phyloP scores from a whole-genome alignment of 2,113 vertebrate species.

The Grammomys surdaster region DNA sequence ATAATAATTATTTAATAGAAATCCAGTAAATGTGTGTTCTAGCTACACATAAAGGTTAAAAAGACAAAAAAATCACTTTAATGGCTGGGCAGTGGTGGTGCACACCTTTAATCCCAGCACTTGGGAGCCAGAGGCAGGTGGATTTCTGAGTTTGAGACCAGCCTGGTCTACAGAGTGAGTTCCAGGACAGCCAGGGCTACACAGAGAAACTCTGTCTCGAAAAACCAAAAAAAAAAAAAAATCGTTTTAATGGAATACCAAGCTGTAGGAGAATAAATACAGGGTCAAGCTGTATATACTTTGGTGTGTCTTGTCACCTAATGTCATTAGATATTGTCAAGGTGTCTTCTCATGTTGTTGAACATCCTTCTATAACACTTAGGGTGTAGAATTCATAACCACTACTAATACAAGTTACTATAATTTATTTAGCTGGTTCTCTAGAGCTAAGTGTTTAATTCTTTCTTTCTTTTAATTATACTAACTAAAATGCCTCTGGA shows the following conservation, averaged over 20 bases:
- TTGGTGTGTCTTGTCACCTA: no score
- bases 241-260: not conserved
- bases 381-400: not conserved
- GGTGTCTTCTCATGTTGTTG: not conserved
- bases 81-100: no score
- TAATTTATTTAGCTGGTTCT: not conserved
- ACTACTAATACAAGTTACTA: not conserved
- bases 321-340: no score
- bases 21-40: not conserved
- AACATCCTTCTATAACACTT: not conserved
- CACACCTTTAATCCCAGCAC: no score
- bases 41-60: constrained; percentile 5
- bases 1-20: constrained; percentile 28
- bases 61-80: not conserved
- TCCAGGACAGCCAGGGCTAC: no score
- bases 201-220: no score
- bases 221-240: no score
- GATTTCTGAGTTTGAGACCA: no score
- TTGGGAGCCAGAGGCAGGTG: no score
- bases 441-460: not conserved
- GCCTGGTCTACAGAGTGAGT: no score
- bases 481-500: not conserved
- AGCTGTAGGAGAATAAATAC: not conserved
- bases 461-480: constrained; percentile 8
- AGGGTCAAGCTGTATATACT: not conserved